Conservation (phyloP, 1,140 invertebrate species). For the Hyles euphorbiae region DNA sequence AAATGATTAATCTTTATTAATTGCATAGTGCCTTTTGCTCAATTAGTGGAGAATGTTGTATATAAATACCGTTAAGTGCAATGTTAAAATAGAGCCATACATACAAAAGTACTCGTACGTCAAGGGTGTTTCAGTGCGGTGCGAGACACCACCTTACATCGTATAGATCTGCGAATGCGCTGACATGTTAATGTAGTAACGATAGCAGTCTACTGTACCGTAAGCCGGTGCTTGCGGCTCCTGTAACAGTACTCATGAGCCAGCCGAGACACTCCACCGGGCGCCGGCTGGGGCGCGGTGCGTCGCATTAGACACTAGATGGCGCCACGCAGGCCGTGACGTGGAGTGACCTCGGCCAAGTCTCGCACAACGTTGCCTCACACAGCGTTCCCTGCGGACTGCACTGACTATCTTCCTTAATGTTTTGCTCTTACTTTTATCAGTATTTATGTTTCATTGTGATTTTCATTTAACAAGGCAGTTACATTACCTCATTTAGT, state of each 20-base stretch:
- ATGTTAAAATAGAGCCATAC: constrained; percentile 14
- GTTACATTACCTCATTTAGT: constrained; percentile 67
- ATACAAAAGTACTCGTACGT: not conserved
- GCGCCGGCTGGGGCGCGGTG: not conserved
- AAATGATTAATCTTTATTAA: constrained; percentile 44
- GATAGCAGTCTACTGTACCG: not conserved
- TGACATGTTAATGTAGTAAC: not conserved
- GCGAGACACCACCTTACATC: not conserved
- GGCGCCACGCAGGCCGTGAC: not conserved
- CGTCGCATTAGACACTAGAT: no score
- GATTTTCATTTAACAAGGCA: constrained; percentile 65
- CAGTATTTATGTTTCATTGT: constrained; percentile 68
- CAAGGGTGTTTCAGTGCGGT: constrained; percentile 15
- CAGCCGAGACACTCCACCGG: constrained; percentile 34
- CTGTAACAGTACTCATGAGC: constrained; percentile 20
- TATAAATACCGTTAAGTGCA: constrained; percentile 34
- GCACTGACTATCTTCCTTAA: constrained; percentile 27
- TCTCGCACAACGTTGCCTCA: constrained; percentile 67
- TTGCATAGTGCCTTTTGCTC: constrained; percentile 67
- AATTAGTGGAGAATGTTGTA: constrained; percentile 29
- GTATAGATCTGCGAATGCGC: constrained; percentile 1
- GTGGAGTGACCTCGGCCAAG: constrained; percentile 30
- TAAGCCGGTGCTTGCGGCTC: constrained; percentile 11
- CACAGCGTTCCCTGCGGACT: constrained; percentile 51
- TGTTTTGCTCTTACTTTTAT: constrained; percentile 50